These are phyloP conservation scores for Parnassius orleans DNA, from an alignment of 2,888 invertebrate species.

Conservation along the genomic window DNA sequence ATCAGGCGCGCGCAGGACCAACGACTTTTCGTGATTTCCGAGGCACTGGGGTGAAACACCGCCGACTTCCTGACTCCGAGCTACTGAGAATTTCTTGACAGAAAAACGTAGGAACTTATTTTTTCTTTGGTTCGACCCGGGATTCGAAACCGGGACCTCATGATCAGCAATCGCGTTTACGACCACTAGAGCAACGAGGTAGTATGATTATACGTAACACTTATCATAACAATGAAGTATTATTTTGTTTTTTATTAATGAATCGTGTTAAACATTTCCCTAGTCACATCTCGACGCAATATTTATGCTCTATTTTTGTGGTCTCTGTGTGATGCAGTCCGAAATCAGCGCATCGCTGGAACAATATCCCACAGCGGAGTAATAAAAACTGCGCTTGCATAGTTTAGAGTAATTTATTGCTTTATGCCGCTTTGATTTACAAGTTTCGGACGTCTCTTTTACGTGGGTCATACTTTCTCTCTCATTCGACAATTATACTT, in stretches of 20 bases:
- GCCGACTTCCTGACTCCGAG: no score
- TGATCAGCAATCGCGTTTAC: no score
- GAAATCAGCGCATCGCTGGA: constrained; percentile 40
- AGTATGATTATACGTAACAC: no score
- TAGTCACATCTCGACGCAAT: background rate
- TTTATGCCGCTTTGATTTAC: constrained; percentile 24
- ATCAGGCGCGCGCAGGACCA: no score
- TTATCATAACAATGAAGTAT: no score
- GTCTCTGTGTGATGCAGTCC: background rate
- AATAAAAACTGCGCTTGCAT: constrained; percentile 53
- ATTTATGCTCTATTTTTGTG: constrained; percentile 3
- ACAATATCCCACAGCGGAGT: constrained; percentile 30
- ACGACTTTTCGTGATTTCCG: no score
- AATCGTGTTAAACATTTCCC: background rate
- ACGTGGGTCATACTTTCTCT: constrained; percentile 43
- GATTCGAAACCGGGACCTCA: no score
- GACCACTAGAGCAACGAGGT: no score
- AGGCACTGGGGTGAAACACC: no score
- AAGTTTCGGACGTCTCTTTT: constrained; percentile 56
- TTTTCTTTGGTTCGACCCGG: no score
- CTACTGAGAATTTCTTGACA: no score
- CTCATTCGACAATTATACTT: constrained; percentile 7
- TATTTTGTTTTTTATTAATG: constrained; percentile 1
- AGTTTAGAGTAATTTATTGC: constrained; percentile 67
- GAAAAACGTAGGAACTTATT: no score